Conservation (phyloP, 2,113 vertebrate species). For the Haplochromis vanheusdeni region DNA sequence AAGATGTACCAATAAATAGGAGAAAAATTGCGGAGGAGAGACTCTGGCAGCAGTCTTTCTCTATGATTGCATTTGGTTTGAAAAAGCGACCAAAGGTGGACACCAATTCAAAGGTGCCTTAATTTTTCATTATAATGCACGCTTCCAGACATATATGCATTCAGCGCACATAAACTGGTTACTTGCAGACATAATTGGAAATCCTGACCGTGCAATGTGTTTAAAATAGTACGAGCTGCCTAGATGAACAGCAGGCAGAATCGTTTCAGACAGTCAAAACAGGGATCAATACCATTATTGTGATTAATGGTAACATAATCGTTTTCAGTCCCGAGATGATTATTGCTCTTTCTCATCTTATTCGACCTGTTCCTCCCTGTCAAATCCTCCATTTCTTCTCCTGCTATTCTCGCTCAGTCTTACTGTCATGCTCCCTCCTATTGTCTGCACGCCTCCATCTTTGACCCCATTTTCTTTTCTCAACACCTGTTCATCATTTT, state of each 20-base stretch:
- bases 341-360: not conserved
- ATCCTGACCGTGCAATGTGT: not conserved
- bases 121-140: constrained; percentile 34
- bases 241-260: constrained; percentile 12
- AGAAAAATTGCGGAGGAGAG: not conserved
- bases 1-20: not conserved
- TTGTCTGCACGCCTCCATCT: not conserved
- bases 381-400: not conserved
- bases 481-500: constrained; percentile 5
- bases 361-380: not conserved
- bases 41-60: not conserved
- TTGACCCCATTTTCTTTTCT: constrained; percentile 29
- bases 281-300: constrained; percentile 4
- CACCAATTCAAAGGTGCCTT: constrained; percentile 2
- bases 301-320: constrained; percentile 33
- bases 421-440: not conserved
- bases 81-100: not conserved
- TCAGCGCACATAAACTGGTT: constrained; percentile 14
- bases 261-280: constrained; percentile 15
- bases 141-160: constrained; percentile 2
- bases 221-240: not conserved
- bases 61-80: not conserved
- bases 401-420: not conserved
- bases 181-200: constrained; percentile 40
- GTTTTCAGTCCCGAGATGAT: constrained; percentile 1